Base-by-base conservation (phyloP, 2,797 vertebrate genomes). In the Champsocephalus esox region DNA sequence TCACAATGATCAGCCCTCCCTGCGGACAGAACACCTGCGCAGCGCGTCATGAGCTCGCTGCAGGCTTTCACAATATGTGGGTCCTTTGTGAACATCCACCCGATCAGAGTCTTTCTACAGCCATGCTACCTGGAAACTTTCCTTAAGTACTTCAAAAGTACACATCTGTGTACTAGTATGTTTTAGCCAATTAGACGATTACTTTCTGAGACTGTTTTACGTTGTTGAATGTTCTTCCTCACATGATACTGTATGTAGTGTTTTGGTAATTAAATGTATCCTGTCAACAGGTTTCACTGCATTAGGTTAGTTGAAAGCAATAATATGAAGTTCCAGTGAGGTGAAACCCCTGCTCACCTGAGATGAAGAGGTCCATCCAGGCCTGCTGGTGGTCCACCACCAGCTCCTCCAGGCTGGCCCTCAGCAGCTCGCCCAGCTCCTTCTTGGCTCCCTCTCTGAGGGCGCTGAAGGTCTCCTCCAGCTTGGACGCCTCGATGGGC, bases 351-450 rank as follows among this genome's bases (percentile, higher is more conserved):
- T 34, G 56, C 91, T 95, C 81, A 97, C 98, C 98, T 85, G 98
- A 97, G 82, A 96, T 96, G 84, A 99, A 98, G 52, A 99, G 95
- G 80, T 99, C 97, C n/a, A 93, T 88, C 98, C 98, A 99, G 21
- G 95, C 96, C 86, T 95, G 95, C 80, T 96, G 97, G 91, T 99
- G 98, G 56, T 97, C 96, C 43, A 86, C 80, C 10, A 97, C 92
- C 70, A 99, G 88, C 12, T 97, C 95, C 0, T 97, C 95, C 9
- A 95, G 89, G 0, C 86, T 94, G 79, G 90, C 87, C 68, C 93
- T 93, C 88, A 99, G 89, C 60, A 98, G 89, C 74, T 99, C 97
- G 75, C 87, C 87, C 90, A 99, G 95, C 85, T 99, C 98, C 51
- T 94, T 96, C 64, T 95, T 97, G 73, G 95, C 95, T 0, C 92